These are phyloP conservation scores for Capra hircus DNA, from an alignment of 2,113 vertebrate genomes.

Conservation along the genomic window DNA sequence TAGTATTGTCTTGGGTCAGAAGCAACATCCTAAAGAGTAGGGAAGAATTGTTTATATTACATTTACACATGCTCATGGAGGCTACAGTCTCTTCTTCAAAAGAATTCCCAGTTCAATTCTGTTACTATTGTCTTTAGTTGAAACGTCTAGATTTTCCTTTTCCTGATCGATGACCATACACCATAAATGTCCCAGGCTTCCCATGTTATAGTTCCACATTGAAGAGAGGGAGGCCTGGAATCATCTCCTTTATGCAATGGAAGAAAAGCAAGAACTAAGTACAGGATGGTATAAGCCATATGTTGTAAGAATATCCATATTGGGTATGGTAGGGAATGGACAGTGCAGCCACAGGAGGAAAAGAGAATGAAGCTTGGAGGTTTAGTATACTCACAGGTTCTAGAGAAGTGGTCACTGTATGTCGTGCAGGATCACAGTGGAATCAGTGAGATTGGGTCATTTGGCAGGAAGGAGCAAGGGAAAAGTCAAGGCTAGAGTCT, in stretches of 20 bases:
- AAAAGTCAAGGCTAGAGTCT: neutral
- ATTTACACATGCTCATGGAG: neutral
- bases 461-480: neutral
- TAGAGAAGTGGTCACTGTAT: neutral
- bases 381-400: neutral
- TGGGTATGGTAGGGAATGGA: neutral
- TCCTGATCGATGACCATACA: neutral
- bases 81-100: neutral
- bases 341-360: neutral
- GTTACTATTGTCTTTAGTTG: neutral
- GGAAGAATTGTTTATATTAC: neutral
- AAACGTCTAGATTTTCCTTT: neutral
- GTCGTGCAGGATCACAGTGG: neutral
- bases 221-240: neutral
- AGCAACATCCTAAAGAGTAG: neutral
- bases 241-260: neutral
- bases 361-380: neutral
- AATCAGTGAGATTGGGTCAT: neutral
- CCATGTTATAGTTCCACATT: neutral
- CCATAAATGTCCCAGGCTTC: neutral
- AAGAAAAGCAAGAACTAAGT: neutral
- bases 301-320: neutral
- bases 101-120: slow-evolving; percentile 7
- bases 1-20: neutral
- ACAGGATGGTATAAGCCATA: neutral